Evolutionary conservation across 2,888 invertebrate species (phyloP), one percentile per base, ranked within the genome.

Genomic region (Heliconius hortense): DNA sequence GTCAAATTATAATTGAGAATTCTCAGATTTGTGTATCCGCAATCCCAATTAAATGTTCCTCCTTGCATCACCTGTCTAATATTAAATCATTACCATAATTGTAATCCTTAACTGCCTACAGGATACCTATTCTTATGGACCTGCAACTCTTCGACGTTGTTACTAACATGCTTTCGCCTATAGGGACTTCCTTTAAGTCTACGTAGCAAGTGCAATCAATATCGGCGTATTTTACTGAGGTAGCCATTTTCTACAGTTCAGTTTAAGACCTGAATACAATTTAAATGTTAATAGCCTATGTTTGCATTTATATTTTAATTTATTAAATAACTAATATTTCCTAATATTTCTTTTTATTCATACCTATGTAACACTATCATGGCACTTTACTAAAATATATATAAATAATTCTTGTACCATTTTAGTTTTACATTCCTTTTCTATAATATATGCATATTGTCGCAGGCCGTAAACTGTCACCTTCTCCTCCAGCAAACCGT

Each of bases 391-490:
- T 79, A 77, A 76, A 75, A 68, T 62, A 66, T 79, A 79, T 39
- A 78, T 77, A 69, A 81, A 82, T 83, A 81, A 78, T 79, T 80
- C 39, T 73, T 43, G 53, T 74, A 70, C 24, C 13, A 79, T 78
- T 76, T 78, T 72, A 24, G 66, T 64, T 78, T 72, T 77, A 28
- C 71, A 28, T 78, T 71, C 80, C 43, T 80, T 79, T 78, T 77
- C 76, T 70, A 80, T 21, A 62, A 74, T 77, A 79, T 74, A 71
- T 60, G 13, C 15, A 26, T 68, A 78, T 82, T 78, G 81, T 83
- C 85, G 74, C 87, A 96, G 96, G 95, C 91, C 95, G 96, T 76
- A 96, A 96, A 85, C 89, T 96, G 75, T 96, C 96, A 82, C 96
- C 96, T 71, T 96, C 95, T 72, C 95, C 96, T 68, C 95, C 95